These are phyloP conservation scores for Pandemis heparana DNA, from an alignment of 2,888 invertebrate species.

Conservation along the genomic window DNA sequence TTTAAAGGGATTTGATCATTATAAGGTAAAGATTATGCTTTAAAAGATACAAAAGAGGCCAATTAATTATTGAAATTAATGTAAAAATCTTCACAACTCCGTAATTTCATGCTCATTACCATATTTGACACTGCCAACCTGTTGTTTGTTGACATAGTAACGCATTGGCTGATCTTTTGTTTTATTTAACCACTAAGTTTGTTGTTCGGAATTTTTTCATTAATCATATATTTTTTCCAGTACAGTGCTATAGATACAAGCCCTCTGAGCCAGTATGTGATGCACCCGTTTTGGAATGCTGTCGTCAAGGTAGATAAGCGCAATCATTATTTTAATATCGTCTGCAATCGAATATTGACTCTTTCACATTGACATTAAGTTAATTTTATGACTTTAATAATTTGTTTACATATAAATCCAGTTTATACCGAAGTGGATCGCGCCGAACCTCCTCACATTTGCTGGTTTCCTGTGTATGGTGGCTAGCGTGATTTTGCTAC, in stretches of 20 bases:
- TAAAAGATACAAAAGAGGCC: neutral
- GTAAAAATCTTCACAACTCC: neutral
- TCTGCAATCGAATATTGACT: constrained; percentile 11
- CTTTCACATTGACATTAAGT: neutral
- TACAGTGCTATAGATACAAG: constrained; percentile 98
- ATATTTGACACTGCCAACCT: neutral
- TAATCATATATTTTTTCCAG: constrained; percentile 86
- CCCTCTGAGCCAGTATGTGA: constrained; percentile 97
- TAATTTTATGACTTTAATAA: neutral
- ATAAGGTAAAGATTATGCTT: constrained; percentile 87
- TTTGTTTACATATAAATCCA: constrained; percentile 66
- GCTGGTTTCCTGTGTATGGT: constrained; percentile 97
- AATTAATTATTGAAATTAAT: neutral
- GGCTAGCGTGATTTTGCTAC: constrained; percentile 91
- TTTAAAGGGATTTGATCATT: constrained; percentile 95
- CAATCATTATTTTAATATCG: constrained; percentile 8
- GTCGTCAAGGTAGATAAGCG: constrained; percentile 91
- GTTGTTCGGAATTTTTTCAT: constrained; percentile 10
- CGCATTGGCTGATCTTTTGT: neutral
- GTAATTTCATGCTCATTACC: constrained; percentile 12
- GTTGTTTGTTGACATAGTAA: neutral
- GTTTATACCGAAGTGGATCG: constrained; percentile 97
- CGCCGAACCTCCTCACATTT: constrained; percentile 98
- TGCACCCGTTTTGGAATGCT: constrained; percentile 99
- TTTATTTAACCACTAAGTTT: neutral